Evolutionary conservation across 2,888 invertebrate species (phyloP).

Genomic region (Parthenolecanium corni): DNA sequence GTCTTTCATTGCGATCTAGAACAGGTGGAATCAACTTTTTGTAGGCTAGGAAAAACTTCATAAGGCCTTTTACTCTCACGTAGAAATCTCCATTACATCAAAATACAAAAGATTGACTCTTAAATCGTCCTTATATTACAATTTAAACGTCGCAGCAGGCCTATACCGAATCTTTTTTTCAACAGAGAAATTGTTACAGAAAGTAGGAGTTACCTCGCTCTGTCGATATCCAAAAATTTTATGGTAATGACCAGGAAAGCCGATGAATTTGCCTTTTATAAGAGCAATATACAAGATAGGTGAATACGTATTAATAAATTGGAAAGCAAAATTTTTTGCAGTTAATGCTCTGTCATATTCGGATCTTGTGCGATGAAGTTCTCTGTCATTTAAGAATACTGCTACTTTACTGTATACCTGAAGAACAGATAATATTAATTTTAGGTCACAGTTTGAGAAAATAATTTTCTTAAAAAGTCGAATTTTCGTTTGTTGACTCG

Average conservation of each 20-base stretch:
- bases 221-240: conserved; percentile 62
- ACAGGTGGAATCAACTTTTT: too few relatives aligned
- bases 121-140: too few relatives aligned
- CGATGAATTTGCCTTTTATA: conserved; percentile 76
- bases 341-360: conserved; percentile 92
- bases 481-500: too few relatives aligned
- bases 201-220: conserved; percentile 57
- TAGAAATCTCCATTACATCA: too few relatives aligned
- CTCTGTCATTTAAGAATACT: conserved; percentile 76
- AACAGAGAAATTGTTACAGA: too few relatives aligned
- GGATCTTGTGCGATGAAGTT: conserved; percentile 77
- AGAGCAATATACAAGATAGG: conserved; percentile 93
- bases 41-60: too few relatives aligned
- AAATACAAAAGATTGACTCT: too few relatives aligned
- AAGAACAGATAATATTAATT: conserved; percentile 31
- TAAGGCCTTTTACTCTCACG: too few relatives aligned
- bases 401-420: conserved; percentile 65
- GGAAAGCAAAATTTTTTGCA: conserved; percentile 83
- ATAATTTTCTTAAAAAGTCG: conserved; percentile 32
- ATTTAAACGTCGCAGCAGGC: too few relatives aligned
- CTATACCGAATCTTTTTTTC: too few relatives aligned
- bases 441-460: background rate
- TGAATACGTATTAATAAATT: conserved; percentile 94
- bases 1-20: too few relatives aligned
- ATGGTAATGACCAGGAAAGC: conserved; percentile 66